Conservation (phyloP, 2,888 invertebrate species). For the Cerastoderma edule region DNA sequence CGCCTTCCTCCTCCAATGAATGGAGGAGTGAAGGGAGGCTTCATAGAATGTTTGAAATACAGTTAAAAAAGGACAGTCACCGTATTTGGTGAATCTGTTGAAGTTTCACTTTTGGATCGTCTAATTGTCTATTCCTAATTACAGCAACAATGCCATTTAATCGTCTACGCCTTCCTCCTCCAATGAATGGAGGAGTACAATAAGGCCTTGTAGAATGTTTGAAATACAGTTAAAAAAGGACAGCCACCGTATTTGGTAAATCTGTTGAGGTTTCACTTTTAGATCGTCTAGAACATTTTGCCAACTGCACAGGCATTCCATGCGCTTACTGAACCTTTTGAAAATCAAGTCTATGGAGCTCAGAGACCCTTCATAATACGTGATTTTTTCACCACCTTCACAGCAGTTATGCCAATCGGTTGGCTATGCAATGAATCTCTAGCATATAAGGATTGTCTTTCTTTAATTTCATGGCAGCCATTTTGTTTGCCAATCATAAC, state of each 20-base stretch:
- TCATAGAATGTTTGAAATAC: slow-evolving; percentile 36
- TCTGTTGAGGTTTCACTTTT: slow-evolving; percentile 29
- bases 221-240: slow-evolving; percentile 39
- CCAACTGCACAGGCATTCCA: slow-evolving; percentile 41
- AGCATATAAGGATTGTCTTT: slow-evolving; percentile 41
- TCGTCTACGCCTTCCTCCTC: slow-evolving; percentile 37
- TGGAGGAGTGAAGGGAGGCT: slow-evolving; percentile 30
- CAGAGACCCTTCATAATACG: slow-evolving; percentile 33
- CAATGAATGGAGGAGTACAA: slow-evolving; percentile 36
- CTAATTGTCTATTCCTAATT: too few relatives aligned
- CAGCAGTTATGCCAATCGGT: slow-evolving; percentile 39
- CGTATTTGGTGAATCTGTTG: slow-evolving; percentile 29
- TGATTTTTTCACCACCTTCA: slow-evolving; percentile 33
- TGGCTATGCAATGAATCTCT: slow-evolving; percentile 35
- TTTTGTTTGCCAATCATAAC: slow-evolving; percentile 39
- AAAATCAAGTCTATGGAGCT: slow-evolving; percentile 30
- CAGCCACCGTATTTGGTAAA: slow-evolving; percentile 33
- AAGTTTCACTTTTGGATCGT: slow-evolving; percentile 35
- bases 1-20: slow-evolving; percentile 38
- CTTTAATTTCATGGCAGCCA: slow-evolving; percentile 26
- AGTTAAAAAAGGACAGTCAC: slow-evolving; percentile 38
- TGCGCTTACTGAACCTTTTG: slow-evolving; percentile 31
- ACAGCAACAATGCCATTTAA: slow-evolving; percentile 21
- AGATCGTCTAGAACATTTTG: slow-evolving; percentile 39
- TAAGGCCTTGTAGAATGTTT: slow-evolving; percentile 30